These are phyloP conservation scores for Cheilosia pagana DNA, from an alignment of 2,888 invertebrate species.

Conservation along the genomic window DNA sequence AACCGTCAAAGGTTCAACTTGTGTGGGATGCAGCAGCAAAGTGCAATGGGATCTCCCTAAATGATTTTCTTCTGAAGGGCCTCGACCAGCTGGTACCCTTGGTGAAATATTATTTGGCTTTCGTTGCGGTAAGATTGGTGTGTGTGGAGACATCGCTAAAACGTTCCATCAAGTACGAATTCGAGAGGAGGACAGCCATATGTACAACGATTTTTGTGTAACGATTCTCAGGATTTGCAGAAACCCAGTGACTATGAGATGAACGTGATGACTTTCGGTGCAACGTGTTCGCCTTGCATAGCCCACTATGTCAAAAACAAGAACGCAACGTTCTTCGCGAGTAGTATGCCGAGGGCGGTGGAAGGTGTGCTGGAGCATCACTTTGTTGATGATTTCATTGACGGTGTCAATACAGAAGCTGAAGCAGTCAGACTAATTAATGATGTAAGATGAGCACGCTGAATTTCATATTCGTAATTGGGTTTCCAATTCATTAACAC, in stretches of 20 bases:
- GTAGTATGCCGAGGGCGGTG: conserved; percentile 67
- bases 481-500: neutral
- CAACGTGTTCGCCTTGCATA: too few relatives aligned
- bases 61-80: conserved; percentile 78
- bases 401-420: neutral
- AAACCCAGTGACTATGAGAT: conserved; percentile 50
- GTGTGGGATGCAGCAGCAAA: conserved; percentile 79
- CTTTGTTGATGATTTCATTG: conserved; percentile 47
- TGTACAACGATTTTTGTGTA: conserved; percentile 77
- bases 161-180: conserved; percentile 66
- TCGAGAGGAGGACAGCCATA: conserved; percentile 53
- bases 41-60: conserved; percentile 76
- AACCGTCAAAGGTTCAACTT: conserved; percentile 76
- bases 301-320: conserved; percentile 76
- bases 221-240: conserved; percentile 63
- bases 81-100: conserved; percentile 76
- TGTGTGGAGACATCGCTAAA: conserved; percentile 20
- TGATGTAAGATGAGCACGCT: neutral
- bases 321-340: conserved; percentile 73
- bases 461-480: conserved; percentile 4
- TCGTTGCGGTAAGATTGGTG: neutral
- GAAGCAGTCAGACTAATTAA: neutral
- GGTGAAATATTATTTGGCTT: conserved; percentile 5
- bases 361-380: conserved; percentile 71
- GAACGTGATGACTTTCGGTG: conserved; percentile 6